These are phyloP conservation scores for Spisula solida DNA, from an alignment of 2,888 invertebrate species.

Conservation along the genomic window DNA sequence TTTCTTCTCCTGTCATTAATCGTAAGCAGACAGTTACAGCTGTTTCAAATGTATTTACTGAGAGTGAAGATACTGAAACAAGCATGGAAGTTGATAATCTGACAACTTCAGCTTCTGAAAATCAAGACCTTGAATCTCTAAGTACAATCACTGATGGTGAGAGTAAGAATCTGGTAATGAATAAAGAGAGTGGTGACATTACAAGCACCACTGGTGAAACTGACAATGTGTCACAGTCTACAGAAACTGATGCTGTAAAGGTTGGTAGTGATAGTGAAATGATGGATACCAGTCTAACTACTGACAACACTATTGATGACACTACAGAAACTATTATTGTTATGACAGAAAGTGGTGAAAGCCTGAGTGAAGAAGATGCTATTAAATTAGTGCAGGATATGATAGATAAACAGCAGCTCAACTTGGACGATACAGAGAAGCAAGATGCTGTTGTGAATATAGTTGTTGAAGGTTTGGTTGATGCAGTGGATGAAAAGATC, in stretches of 20 bases:
- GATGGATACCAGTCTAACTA: not conserved
- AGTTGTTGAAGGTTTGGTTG: slow-evolving; percentile 23
- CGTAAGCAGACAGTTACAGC: not conserved
- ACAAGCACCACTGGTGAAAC: not conserved
- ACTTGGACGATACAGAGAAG: not conserved
- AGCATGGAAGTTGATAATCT: slow-evolving; percentile 13
- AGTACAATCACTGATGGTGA: not conserved
- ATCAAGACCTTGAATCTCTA: no score
- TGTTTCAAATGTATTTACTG: slow-evolving; percentile 2
- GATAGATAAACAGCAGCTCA: slow-evolving; percentile 49
- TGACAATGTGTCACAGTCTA: not conserved
- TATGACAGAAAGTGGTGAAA: slow-evolving; percentile 75
- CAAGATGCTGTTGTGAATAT: slow-evolving; percentile 10
- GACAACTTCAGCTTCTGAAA: slow-evolving; percentile 1
- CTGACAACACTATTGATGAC: slow-evolving; percentile 32
- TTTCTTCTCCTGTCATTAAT: slow-evolving; percentile 49
- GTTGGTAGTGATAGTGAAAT: not conserved
- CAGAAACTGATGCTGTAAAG: not conserved
- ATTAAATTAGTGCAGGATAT: slow-evolving; percentile 75
- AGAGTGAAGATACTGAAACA: slow-evolving; percentile 26
- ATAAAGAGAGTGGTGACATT: slow-evolving; percentile 30
- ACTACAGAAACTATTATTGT: slow-evolving; percentile 76
- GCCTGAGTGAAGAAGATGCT: slow-evolving; percentile 79
- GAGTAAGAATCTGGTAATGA: slow-evolving; percentile 27
- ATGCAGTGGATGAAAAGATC: not conserved